Base-by-base conservation (phyloP, 2,113 vertebrate genomes). In the Mesocricetus auratus region DNA sequence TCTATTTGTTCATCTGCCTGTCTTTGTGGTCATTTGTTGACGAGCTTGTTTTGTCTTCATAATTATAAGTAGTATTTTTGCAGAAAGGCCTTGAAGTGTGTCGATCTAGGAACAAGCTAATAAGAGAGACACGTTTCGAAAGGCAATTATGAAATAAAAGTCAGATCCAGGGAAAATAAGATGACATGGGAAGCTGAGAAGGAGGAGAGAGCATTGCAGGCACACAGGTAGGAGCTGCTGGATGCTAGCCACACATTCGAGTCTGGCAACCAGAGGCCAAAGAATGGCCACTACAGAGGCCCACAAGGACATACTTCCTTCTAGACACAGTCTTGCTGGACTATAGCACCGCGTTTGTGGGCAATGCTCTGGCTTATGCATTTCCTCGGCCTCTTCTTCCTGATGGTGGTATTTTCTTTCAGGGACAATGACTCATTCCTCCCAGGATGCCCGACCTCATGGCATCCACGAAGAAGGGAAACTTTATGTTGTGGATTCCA, bases 401-500 rank as follows among this genome's bases (percentile, higher is more conserved):
- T 90, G 50, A 81, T 0, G 0, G 39, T 47, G 13, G 21, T 73
- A 36, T 90, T 96, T 97, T 95, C 42, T 97, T 95, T 86, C 96
- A 99, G 98, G 97, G 69, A 97, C 66, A 94, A 99, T 99, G 99
- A 98, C 97, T 91, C 98, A 56, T 53, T 78, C 98, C 91, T 95
- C 97, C 71, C 96, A 97, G 95, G 98, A 98, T 95, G 47, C 94
- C 60, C 94, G 95, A 26, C 73, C 98, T 58, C 73, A 69, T 0
- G 60, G 86, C 69, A 56, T 93, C 31, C 96, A 94, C 0, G 97
- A 98, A 98, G 98, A 98, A 79, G 97, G 98, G 95, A 99, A 98
- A 85, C 98, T 99, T 74, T 99, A 99, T 36, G 97, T 98, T 22
- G 98, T 98, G 74, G 98, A 99, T 96, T 99, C 99, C 36, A 98